Base-by-base conservation (phyloP, 2,797 vertebrate genomes). In the Platalea minor region DNA sequence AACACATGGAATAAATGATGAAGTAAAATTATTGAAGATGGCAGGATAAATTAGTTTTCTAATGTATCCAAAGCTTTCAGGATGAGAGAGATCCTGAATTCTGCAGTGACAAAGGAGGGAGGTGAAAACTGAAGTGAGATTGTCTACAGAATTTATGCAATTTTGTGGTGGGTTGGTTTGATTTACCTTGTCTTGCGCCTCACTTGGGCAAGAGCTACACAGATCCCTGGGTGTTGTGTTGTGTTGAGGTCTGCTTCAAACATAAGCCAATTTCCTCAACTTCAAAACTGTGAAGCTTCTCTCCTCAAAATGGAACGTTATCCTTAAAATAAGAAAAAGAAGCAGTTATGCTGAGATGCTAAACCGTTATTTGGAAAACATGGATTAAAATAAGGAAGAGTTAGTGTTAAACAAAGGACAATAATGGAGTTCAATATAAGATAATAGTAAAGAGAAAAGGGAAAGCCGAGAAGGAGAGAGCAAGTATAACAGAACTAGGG, bases 41-140 rank as follows among this genome's bases (percentile, higher is more conserved):
- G 85, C 85, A 96, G 86, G 64, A 37, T 94, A 95, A 96, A 93
- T 97, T 84, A 80, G 43, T 93, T 70, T 86, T 78, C 73, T 96
- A 72, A 95, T 24, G 14, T 73, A 87, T 89, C 83, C 84, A 84
- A 88, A 97, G 89, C 89, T 96, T 97, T 93, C 95, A 85, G 91
- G 88, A 5, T 54, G 84, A 96, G 87, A 94, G 93, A 91, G 78
- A 15, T 78, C 79, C 94, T 91, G 91, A 95, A 50, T 79, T 83
- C 93, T 70, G 82, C 13, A 35, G 41, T 88, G 76, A 80, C 91
- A 72, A 31, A 84, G 68, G 61, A 82, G 76, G 50, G 78, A 88
- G 70, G 28, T 92, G 83, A 86, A 74, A 92, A 76, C 45, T 85
- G 84, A 92, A 88, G 51, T 84, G 69, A 89, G 56, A 3, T 69